Evolutionary conservation across 1,140 invertebrate species (phyloP), one percentile per base, ranked within the genome.

Genomic region (Anastatus disparis): DNA sequence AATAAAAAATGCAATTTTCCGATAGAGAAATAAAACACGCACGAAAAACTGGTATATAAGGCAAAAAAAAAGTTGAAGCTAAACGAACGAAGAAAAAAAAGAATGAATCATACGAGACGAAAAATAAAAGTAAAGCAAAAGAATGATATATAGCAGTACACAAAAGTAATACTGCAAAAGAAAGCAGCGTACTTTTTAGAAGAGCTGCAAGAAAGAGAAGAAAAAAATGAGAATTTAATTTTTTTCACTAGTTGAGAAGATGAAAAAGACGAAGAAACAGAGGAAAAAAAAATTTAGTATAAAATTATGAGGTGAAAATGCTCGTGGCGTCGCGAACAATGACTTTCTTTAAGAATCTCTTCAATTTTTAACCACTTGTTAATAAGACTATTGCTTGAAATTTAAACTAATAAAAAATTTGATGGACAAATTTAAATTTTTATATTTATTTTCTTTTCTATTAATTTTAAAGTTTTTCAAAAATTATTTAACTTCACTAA

Each of bases 11-110:
- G 20, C 35, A 58, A 40, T 58, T 40, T 40, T 63, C 52, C 56
- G 38, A 64, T 69, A 38, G 35, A 35, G 22, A 20, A 58, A 58
- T 58, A 40, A 59, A 61, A 42, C 61, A 73, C 66, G 22, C 7
- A 74, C 20, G 44, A 26, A n/a, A n/a, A 50, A 29, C n/a, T 29
- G 22, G 13, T 42, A 48, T 12, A 55, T 40, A 61, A 15, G 24
- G 17, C 8, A 15, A 48, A 55, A 35, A 53, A 35, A 52, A 44
- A 44, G 58, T 17, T n/a, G n/a, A n/a, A n/a, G 31, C 4, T 6
- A 35, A 6, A 24, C 26, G 29, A 38, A 46, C 53, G 26, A 17
- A 40, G 48, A 17, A 55, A 22, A 35, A 26, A 61, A 44, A 52
- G 20, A 38, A 4, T n/a, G n/a, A n/a, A n/a, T n/a, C 26, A 61